Conservation (phyloP, 2,113 vertebrate genomes). For the Rhinogobius similis region DNA sequence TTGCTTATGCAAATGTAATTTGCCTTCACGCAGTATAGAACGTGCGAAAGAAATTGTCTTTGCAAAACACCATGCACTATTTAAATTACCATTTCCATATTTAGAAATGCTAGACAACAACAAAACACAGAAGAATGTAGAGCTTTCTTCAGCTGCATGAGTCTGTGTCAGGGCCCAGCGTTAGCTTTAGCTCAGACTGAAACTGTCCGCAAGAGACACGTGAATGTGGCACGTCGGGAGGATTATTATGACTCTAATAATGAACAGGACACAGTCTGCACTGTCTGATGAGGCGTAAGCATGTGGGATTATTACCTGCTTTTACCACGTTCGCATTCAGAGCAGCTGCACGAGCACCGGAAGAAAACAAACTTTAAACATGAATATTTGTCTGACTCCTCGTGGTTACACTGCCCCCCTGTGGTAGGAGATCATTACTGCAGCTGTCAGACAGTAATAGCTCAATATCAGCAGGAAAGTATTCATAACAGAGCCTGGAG, state of each 20-base stretch:
- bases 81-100: too few species aligned
- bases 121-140: too few species aligned
- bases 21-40: too few species aligned
- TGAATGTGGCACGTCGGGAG: neutral
- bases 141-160: neutral
- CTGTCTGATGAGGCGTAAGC: neutral
- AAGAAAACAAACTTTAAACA: constrained; percentile 55
- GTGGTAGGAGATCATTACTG: constrained; percentile 43
- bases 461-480: neutral
- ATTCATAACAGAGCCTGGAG: neutral
- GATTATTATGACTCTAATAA: neutral
- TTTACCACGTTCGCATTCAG: constrained; percentile 43
- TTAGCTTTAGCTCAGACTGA: constrained; percentile 25
- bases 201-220: neutral
- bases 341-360: constrained; percentile 40
- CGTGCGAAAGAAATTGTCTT: too few species aligned
- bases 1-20: too few species aligned
- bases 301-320: constrained; percentile 51
- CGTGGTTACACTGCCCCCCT: constrained; percentile 24
- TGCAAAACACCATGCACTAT: too few species aligned
- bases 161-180: neutral
- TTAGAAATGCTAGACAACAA: too few species aligned
- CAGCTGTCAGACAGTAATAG: neutral
- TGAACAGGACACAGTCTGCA: neutral
- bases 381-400: neutral